These are phyloP conservation scores for Amazona guildingii DNA, from an alignment of 2,113 vertebrate species.

Conservation along the genomic window DNA sequence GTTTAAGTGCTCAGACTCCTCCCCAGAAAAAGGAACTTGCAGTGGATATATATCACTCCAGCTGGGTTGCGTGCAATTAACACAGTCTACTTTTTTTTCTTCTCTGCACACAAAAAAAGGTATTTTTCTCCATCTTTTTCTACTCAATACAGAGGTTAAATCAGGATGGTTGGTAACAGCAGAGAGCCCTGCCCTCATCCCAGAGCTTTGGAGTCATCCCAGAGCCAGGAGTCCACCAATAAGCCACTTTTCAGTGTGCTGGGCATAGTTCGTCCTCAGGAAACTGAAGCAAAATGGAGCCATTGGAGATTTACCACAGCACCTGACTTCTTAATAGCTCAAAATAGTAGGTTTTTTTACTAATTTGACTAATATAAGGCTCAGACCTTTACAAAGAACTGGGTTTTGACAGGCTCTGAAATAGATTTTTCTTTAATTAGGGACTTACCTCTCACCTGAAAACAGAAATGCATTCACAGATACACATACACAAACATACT, in stretches of 20 bases:
- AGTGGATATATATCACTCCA: neutral
- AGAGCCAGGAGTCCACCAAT: neutral
- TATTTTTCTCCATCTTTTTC: neutral
- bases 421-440: neutral
- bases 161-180: neutral
- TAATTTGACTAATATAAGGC: neutral
- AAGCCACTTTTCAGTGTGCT: neutral
- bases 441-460: neutral
- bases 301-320: neutral
- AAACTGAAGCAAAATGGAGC: neutral
- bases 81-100: neutral
- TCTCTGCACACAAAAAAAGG: neutral
- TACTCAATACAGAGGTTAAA: slow-evolving; percentile 11
- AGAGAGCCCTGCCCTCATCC: neutral
- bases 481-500: neutral
- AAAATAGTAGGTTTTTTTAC: neutral
- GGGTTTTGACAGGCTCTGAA: neutral
- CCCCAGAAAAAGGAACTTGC: neutral
- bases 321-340: neutral
- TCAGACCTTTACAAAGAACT: neutral
- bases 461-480: neutral
- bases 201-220: neutral
- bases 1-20: slow-evolving; percentile 3
- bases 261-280: neutral
- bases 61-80: neutral